A percentile compares a stretch with the other conserved stretches of the same genome.
Conservation (phyloP, 2,888 invertebrate genomes). For the Aspidiotus destructor region DNA sequence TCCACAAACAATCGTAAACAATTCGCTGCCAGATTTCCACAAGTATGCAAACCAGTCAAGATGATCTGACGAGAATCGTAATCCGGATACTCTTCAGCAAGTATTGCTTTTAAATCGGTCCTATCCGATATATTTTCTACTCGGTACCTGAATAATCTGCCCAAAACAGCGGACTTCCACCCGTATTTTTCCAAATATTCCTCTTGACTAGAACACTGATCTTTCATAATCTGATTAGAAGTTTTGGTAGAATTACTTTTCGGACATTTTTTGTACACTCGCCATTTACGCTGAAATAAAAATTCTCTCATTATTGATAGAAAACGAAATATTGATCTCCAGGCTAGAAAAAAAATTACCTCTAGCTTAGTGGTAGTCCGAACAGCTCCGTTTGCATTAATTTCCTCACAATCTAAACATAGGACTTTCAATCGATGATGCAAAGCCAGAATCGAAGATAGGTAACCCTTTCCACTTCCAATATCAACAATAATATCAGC, state of each 20-base stretch:
- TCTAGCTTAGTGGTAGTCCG: conserved; percentile 43
- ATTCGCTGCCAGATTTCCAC: conserved; percentile 70
- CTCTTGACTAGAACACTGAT: conserved; percentile 28
- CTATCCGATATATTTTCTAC: conserved; percentile 52
- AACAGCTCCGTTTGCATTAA: conserved; percentile 58
- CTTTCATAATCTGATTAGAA: conserved; percentile 21
- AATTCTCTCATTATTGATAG: background rate
- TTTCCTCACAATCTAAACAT: conserved; percentile 65
- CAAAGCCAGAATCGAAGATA: conserved; percentile 63
- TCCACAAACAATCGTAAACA: conserved; percentile 58
- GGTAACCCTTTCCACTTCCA: conserved; percentile 82
- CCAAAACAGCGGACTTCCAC: conserved; percentile 28
- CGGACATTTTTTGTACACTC: conserved; percentile 34
- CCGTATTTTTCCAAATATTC: conserved; percentile 34
- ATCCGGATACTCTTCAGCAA: conserved; percentile 46
- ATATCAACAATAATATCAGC: conserved; percentile 60
- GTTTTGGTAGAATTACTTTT: conserved; percentile 8
- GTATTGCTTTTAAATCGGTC: conserved; percentile 47
- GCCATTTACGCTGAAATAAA: conserved; percentile 37
- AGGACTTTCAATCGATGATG: conserved; percentile 62
- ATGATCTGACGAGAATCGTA: conserved; percentile 44
- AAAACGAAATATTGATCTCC: background rate
- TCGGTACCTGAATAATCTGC: conserved; percentile 51
- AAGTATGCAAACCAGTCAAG: conserved; percentile 71
- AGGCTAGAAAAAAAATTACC: conserved; percentile 37